phyloP scores from a whole-genome alignment of 2,113 vertebrate species.

The Scomber scombrus region DNA sequence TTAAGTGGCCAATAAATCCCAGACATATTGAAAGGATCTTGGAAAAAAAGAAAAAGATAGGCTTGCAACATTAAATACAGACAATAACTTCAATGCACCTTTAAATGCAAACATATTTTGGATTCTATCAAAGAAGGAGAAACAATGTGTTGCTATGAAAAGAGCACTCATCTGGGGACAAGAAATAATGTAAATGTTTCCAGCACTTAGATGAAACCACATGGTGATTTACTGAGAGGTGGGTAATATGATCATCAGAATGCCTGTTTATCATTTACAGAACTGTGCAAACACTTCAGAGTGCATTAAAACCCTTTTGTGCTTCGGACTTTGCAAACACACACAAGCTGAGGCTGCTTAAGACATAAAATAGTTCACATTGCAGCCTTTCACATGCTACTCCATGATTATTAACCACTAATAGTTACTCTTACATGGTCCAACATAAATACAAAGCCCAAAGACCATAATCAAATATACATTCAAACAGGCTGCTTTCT shows the following conservation, averaged over 20 bases:
- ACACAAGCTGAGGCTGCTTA: conserved; percentile 2
- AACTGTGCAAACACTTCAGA: conserved; percentile 15
- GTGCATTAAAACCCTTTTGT: conserved; percentile 17
- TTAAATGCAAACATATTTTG: not conserved
- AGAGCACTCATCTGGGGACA: not conserved
- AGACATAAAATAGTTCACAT: conserved; percentile 42
- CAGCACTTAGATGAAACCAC: conserved; percentile 1
- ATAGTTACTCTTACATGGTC: conserved; percentile 36
- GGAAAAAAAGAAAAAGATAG: not conserved
- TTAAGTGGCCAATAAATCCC: too few relatives aligned
- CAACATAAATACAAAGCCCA: conserved; percentile 64
- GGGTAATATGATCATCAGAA: not conserved
- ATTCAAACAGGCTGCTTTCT: conserved; percentile 33
- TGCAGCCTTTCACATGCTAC: conserved; percentile 29
- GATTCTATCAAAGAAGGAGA: not conserved
- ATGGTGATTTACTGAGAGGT: not conserved
- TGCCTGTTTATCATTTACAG: conserved; percentile 21
- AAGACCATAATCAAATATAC: conserved; percentile 35
- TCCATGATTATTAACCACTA: conserved; percentile 56
- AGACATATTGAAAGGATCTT: not conserved
- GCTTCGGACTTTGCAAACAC: not conserved
- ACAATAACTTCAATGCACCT: not conserved
- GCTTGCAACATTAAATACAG: not conserved
- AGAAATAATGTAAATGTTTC: conserved; percentile 7
- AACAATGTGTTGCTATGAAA: not conserved